Base-by-base conservation (phyloP, 2,797 vertebrate species). In the Podargus strigoides region DNA sequence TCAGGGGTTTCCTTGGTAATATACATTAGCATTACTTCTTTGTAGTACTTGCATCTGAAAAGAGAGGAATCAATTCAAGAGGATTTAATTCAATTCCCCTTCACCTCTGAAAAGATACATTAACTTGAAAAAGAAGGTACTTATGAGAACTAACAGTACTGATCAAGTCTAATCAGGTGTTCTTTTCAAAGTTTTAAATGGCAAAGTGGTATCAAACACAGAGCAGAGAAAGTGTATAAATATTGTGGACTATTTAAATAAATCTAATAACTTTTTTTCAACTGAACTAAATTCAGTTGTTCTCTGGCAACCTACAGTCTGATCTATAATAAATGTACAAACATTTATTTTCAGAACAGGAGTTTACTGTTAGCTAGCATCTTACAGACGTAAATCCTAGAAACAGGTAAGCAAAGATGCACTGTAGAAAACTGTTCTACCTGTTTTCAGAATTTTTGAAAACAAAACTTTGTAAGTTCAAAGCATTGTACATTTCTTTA, bases 1-100 rank as follows among this genome's bases (percentile, higher is more conserved):
- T 62, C 4, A 7, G 5, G 14, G 3, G 0, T 3, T 26, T 28
- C 58, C 53, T 39, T 50, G 1, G 5, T 52, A 59, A n/a, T 15
- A 53, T 17, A 17, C 1, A n/a, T 18, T 49, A 67, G 0, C 3
- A 13, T 77, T 81, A 52, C 9, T 41, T 84, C 34, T 41, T 59
- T 32, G 13, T 39, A 16, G 11, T 12, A 36, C 12, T 37, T 78
- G 3, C 11, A 39, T 28, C 39, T 76, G 34, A 74, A 85, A 80
- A 85, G 5, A 36, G 3, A 70, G 2, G 3, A 60, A 53, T 64
- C 9, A 8, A 13, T 85, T 76, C 7, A 47, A 82, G 46, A 83
- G 8, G 1, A 42, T 47, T 69, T 89, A 66, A 73, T 76, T 67
- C 12, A 72, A 39, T 52, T 75, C 11, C 5, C 9, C 6, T 52